Evolutionary conservation across 1,140 invertebrate genomes (phyloP), one percentile per base, ranked within the genome.

Genomic region (Trachymyrmex cornetzi): DNA sequence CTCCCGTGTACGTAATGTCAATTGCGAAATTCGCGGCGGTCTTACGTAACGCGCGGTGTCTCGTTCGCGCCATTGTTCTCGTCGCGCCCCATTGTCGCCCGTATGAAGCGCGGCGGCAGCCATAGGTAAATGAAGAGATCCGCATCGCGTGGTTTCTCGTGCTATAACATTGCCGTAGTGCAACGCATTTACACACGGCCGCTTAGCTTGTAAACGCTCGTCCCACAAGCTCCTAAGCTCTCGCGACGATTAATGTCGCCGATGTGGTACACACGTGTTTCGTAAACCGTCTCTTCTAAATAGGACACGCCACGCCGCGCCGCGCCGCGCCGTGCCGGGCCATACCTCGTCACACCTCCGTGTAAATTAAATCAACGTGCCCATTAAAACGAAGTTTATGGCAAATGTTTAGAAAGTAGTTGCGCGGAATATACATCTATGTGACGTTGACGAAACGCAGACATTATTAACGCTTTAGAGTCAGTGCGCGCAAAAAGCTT

Each of bases 11-110:
- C n/a, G 59, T 67, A 55, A 57, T 24, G 44, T 44, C 72, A 27
- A 89, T 89, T 90, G 85, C 88, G 55, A 90, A 89, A 90, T 87
- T 90, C 72, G 57, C 50, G 88, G 24, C 30, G 48, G 24, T 14
- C 81, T 89, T 90, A 89, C 88, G 88, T 89, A 90, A 90, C 88
- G 48, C 89, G 50, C 22, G 53, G 12, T 14, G 16, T 57, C 61
- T 38, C 79, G 79, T 85, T 87, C 80, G 16, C 79, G 85, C 80
- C 69, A 90, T 90, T 90, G 89, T 90, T 90, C 89, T 81, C 67
- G 80, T 71, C 75, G 85, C 30, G 44, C 27, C 30, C 48, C 64
- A 81, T 86, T 79, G 85, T 80, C 85, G 53, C 48, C 19, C 14
- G 72, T 77, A 85, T 24, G 53, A 75, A 27, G 74, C n/a, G 34